phyloP scores from a whole-genome alignment of 2,888 invertebrate genomes.

The Agriopis leucophaearia region DNA sequence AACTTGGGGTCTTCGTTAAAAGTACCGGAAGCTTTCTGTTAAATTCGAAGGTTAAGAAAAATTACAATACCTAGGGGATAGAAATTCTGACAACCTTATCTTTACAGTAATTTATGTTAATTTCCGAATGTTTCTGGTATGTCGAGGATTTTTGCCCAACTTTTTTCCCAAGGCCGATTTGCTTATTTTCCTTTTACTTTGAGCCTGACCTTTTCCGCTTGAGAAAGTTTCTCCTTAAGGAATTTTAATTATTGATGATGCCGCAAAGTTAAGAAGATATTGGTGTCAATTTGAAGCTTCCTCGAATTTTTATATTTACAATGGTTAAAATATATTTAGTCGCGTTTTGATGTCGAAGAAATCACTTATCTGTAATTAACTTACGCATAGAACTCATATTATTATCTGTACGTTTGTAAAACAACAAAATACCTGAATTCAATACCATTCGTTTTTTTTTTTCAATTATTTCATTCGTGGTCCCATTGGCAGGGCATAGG shows the following conservation, averaged over 20 bases:
- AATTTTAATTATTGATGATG: constrained; percentile 70
- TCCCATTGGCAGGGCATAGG: no score
- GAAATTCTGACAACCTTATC: constrained; percentile 27
- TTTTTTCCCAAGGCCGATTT: constrained; percentile 53
- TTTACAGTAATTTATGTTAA: constrained; percentile 38
- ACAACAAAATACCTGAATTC: no score
- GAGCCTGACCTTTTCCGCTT: constrained; percentile 51
- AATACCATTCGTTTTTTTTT: no score
- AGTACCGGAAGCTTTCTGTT: constrained; percentile 1
- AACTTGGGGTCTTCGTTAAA: constrained; percentile 3
- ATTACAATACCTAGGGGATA: constrained; percentile 22
- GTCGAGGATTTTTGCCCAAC: constrained; percentile 20
- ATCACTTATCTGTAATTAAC: no score
- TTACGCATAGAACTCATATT: no score
- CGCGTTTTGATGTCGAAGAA: background rate
- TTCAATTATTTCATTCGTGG: no score
- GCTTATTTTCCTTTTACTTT: constrained; percentile 53
- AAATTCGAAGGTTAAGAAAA: constrained; percentile 8
- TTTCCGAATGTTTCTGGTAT: constrained; percentile 29
- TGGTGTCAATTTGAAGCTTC: constrained; percentile 52
- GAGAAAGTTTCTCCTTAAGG: constrained; percentile 51
- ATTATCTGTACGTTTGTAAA: no score
- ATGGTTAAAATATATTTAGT: background rate
- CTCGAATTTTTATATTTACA: background rate
- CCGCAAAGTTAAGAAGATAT: constrained; percentile 55